Evolutionary conservation across 2,888 invertebrate genomes (phyloP), one percentile per base, ranked within the genome.

Genomic region (Sialis fuliginosa): DNA sequence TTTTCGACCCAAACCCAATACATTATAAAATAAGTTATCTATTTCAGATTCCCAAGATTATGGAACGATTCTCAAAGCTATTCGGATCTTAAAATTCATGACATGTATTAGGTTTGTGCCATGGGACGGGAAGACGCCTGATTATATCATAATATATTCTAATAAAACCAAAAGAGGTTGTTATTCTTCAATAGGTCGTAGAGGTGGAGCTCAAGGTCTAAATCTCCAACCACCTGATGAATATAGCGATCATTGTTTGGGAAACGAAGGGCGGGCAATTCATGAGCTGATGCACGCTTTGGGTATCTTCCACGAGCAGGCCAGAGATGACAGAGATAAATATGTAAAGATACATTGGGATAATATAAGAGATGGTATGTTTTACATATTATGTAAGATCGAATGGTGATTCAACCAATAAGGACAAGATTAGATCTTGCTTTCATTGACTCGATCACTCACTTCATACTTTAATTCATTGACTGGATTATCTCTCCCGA

Each of bases 221-320:
- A 79, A 81, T 1, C 62, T 87, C 39, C 76, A 79, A 58, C 67
- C 72, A 1, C 79, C 79, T 0, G 75, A 79, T 53, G 62, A 66
- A 58, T 3, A 58, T 3, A 75, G 78, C 10, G 70, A 72, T 0
- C 77, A 79, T 51, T 81, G 80, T 57, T 67, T 80, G 42, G 77
- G 77, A 41, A 71, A 64, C 33, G 75, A 78, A 57, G 82, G 85
- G 1, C 71, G 81, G 50, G 77, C 84, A 10, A 75, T 85, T 53
- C 87, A 87, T 60, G 86, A 87, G 61, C 62, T 86, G 22, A 22
- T 22, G 22, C 87, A 86, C 57, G 78, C 81, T 1, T 65, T 85
- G n/a, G 85, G 87, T 6, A 77, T 86, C 49, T 84, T 83, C 62
- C 86, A 87, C 58, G 86, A 86, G 57, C 86, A 87, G 55, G 81